These are phyloP conservation scores for Drosophila hydei DNA, from an alignment of 1,140 invertebrate genomes.

Conservation along the genomic window DNA sequence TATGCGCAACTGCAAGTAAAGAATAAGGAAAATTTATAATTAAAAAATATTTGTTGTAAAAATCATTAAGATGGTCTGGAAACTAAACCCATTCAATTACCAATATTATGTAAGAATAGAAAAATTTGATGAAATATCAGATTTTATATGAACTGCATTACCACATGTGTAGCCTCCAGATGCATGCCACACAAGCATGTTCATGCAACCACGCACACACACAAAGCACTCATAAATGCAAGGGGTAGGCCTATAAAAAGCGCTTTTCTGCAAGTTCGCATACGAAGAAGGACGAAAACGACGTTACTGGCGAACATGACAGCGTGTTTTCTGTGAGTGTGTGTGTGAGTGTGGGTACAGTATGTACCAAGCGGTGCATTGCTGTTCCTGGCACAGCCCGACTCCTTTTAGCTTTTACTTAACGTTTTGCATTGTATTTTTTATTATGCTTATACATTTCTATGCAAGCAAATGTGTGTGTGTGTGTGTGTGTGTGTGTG, in stretches of 20 bases:
- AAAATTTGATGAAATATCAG: no score
- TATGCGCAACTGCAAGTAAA: constrained; percentile 60
- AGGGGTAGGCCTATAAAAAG: constrained; percentile 75
- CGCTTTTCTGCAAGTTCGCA: constrained; percentile 59
- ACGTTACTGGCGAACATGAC: constrained; percentile 68
- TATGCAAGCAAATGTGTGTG: constrained; percentile 36
- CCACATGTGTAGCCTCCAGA: constrained; percentile 2
- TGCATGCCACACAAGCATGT: constrained; percentile 15
- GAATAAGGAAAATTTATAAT: neutral
- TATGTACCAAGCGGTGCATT: constrained; percentile 80
- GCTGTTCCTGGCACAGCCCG: constrained; percentile 78
- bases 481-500: constrained; percentile 56
- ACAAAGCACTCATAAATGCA: constrained; percentile 37
- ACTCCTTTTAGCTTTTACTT: constrained; percentile 67
- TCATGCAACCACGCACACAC: constrained; percentile 20
- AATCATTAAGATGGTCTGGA: no score
- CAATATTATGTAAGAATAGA: no score
- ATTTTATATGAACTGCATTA: constrained; percentile 16
- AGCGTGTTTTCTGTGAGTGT: constrained; percentile 34
- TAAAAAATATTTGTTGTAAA: neutral
- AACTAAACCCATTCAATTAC: no score
- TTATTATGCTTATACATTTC: constrained; percentile 54
- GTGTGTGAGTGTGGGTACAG: constrained; percentile 67
- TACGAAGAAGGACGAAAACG: constrained; percentile 30
- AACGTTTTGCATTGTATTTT: constrained; percentile 71